phyloP scores from a whole-genome alignment of 2,888 invertebrate species.

The Drosophila quinaria region DNA sequence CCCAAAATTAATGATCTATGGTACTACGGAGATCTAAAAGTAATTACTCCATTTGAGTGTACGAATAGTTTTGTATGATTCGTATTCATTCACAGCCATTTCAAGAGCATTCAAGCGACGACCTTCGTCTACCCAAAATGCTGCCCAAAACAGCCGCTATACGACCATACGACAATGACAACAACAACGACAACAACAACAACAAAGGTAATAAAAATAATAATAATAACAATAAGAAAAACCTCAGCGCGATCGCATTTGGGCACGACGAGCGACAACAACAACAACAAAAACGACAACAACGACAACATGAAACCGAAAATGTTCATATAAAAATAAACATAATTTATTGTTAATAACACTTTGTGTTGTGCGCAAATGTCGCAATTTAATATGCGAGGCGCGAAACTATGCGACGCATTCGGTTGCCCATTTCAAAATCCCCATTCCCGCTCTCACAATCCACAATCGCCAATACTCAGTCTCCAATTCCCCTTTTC shows the following conservation, averaged over 20 bases:
- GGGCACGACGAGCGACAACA: constrained; percentile 40
- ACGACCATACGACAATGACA: constrained; percentile 13
- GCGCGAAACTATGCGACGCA: constrained; percentile 61
- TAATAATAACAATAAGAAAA: constrained; percentile 24
- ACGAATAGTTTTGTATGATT: constrained; percentile 9
- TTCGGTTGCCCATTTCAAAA: constrained; percentile 27
- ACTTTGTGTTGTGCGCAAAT: constrained; percentile 57
- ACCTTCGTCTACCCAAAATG: constrained; percentile 39
- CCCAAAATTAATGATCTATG: neutral
- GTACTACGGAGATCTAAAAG: neutral
- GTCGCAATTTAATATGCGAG: constrained; percentile 62
- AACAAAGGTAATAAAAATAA: constrained; percentile 16
- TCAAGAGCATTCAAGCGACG: constrained; percentile 24
- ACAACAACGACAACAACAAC: constrained; percentile 7
- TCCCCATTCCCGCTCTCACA: constrained; percentile 6
- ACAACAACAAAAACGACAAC: constrained; percentile 22
- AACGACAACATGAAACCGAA: constrained; percentile 23
- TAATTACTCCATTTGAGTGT: constrained; percentile 11
- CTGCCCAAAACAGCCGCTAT: constrained; percentile 21
- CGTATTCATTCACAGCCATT: constrained; percentile 21
- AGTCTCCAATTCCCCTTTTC: constrained; percentile 16
- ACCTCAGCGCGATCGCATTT: constrained; percentile 33
- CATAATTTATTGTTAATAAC: constrained; percentile 77
- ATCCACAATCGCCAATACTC: constrained; percentile 2
- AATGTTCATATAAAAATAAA: constrained; percentile 49